Base-by-base conservation (phyloP, 2,113 vertebrate genomes). In the Holacanthus passer region DNA sequence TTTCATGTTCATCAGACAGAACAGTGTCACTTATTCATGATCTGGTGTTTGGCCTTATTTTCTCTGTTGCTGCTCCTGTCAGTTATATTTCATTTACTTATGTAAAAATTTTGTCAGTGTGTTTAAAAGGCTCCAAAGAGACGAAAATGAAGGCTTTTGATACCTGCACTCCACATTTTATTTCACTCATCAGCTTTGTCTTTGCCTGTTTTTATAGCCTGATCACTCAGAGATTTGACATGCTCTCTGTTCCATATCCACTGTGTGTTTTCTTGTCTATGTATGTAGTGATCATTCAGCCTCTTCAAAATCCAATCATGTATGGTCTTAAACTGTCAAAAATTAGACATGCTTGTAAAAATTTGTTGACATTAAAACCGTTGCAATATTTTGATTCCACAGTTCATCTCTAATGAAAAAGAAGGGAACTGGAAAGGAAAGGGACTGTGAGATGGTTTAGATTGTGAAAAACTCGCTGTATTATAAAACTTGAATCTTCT, bases 281-380 rank as follows among this genome's bases (percentile, higher is more conserved):
- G 20, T 80, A 72, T 16, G 50, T 63, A 0, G n/a, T 80, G 77
- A 71, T 65, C 14, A 47, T 73, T 29, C 77, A 80, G 50, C 77
- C 77, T 20, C 50, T 80, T 58, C 68, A 47, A 9, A 80, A 55
- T 47, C 77, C 77, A 14, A 0, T 80, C 37, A 80, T 80, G 3
- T 80, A 80, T 0, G 77, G 77, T 11, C 68, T 80, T 2, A 80
- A 80, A 47, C n/a, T 80, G 59, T 80, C 77, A 24, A 80, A 80
- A 22, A 65, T 80, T 22, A 72, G 39, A 65, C 5, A 45, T 19
- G 77, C 77, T 12, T 80, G 47, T 72, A 73, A 65, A 27, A 37
- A 55, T 5, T 0, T 80, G 5, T 22, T 80, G 35, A 32, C 77
- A 72, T 64, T 63, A 53, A 72, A 79, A 64, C 24, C 56, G 13